Evolutionary conservation across 2,888 invertebrate genomes (phyloP), one percentile per base, ranked within the genome.

Genomic region (Phortica magna): DNA sequence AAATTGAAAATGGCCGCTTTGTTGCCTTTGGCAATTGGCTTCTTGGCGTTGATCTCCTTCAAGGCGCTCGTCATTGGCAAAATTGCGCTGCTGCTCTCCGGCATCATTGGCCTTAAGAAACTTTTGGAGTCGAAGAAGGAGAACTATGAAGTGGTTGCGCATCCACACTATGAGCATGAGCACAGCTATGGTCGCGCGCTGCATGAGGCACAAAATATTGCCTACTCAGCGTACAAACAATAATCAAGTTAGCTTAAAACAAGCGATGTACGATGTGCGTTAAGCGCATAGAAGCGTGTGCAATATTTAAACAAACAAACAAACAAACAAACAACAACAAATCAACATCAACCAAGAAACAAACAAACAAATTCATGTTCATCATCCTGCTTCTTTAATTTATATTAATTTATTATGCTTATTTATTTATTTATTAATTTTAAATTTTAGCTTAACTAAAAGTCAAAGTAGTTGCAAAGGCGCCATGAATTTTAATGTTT

Each of bases 21-120:
- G 80, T 94, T 96, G 84, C 96, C 96, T 43, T 92, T 97, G 82
- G 95, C 95, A 87, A 94, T 97, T 77, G 97, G 95, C 83, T 94
- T 93, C 83, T 94, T 97, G 86, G 96, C 96, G 75, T 93, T 97
- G 80, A 93, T 96, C 67, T 96, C 96, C 61, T 94, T 97, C 93
- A 97, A 97, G 93, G 97, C 97, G 79, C 93, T 97, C 83, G 92
- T 96, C 88, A 94, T 97, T 83, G 96, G 96, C 85, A 97, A 97
- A 93, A 94, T 97, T 79, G 96, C 97, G 4, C 93, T 97, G 31
- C 93, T 96, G 75, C 94, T 97, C 80, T 95, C 96, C 73, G 94
- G 94, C 77, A 93, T 96, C 78, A 94, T 97, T 78, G 95, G 94
- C 3, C 91, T 95, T 78, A 95, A 95, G 92, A 97, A 97, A 89